Evolutionary conservation across 2,888 invertebrate genomes (phyloP).

Genomic region (Dioctria linearis): DNA sequence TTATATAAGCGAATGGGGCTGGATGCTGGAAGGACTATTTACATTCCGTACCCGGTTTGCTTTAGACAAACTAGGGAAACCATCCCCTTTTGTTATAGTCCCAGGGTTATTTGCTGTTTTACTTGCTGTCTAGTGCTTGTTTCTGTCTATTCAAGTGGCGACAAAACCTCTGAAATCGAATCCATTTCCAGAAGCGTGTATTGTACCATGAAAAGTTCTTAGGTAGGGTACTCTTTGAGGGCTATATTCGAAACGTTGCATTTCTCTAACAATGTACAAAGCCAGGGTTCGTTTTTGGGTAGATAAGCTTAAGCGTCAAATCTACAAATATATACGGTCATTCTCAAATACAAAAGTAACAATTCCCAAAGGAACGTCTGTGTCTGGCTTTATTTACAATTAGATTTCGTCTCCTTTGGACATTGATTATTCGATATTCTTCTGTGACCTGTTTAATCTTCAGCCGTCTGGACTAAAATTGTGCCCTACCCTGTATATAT

Average conservation of each 20-base stretch:
- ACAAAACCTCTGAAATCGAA: constrained; percentile 48
- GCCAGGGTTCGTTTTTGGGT: background rate
- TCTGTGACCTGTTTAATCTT: constrained; percentile 40
- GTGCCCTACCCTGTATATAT: background rate
- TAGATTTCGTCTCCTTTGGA: constrained; percentile 2
- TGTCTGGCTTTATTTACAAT: constrained; percentile 34
- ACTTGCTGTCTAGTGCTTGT: constrained; percentile 33
- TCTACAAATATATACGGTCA: background rate
- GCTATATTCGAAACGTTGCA: background rate
- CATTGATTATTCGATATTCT: constrained; percentile 7
- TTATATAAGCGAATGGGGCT: constrained; percentile 36
- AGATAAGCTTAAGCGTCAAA: background rate
- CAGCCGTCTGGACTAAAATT: background rate
- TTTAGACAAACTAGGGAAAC: constrained; percentile 43
- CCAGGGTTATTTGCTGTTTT: constrained; percentile 39
- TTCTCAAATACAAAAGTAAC: constrained; percentile 12
- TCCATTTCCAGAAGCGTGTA: constrained; percentile 4
- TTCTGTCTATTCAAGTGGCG: constrained; percentile 39
- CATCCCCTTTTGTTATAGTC: constrained; percentile 33
- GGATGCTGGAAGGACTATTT: constrained; percentile 38
- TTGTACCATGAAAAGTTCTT: constrained; percentile 21
- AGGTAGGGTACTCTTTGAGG: background rate
- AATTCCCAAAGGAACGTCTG: constrained; percentile 28
- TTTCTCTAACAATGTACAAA: background rate
- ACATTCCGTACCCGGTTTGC: constrained; percentile 37